Conservation (phyloP, 2,113 vertebrate genomes). For the Megaceryle torquata region DNA sequence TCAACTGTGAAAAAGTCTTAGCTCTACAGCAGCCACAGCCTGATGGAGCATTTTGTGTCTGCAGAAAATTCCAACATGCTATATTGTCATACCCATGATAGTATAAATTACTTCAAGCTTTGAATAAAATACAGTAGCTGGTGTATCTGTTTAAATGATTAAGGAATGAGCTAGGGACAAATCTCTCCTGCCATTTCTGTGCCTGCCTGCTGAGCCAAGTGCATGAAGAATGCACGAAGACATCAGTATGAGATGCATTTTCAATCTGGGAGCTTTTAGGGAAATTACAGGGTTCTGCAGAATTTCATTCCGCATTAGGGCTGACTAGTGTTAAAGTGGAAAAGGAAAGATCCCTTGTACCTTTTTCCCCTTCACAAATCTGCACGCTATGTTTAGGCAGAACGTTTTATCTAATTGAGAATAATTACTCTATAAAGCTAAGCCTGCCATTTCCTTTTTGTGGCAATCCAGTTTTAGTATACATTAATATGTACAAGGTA, state of each 20-base stretch:
- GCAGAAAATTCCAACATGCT: slow-evolving; percentile 25
- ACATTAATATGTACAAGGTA: not conserved
- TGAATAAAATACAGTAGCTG: slow-evolving; percentile 18
- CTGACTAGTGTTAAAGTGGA: slow-evolving; percentile 56
- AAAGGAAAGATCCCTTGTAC: slow-evolving; percentile 48
- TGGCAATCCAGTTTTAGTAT: not conserved
- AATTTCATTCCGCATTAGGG: slow-evolving; percentile 65
- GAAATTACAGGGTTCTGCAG: slow-evolving; percentile 72
- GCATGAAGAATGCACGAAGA: slow-evolving; percentile 41
- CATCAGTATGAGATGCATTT: slow-evolving; percentile 32
- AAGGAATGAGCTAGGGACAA: slow-evolving; percentile 44
- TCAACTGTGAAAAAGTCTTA: slow-evolving; percentile 12
- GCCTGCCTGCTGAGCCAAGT: slow-evolving; percentile 39
- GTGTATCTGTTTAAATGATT: slow-evolving; percentile 54
- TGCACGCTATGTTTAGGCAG: not conserved
- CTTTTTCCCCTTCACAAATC: not conserved
- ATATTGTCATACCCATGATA: slow-evolving; percentile 29
- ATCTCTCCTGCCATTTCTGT: slow-evolving; percentile 47
- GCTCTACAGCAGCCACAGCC: not conserved
- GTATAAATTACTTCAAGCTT: not conserved
- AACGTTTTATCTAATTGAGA: slow-evolving; percentile 27
- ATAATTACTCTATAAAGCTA: slow-evolving; percentile 23
- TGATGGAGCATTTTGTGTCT: not conserved
- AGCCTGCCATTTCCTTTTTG: not conserved
- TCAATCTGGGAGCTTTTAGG: slow-evolving; percentile 71